Evolutionary conservation across 2,888 invertebrate species (phyloP).

Genomic region (Conops quadrifasciatus): DNA sequence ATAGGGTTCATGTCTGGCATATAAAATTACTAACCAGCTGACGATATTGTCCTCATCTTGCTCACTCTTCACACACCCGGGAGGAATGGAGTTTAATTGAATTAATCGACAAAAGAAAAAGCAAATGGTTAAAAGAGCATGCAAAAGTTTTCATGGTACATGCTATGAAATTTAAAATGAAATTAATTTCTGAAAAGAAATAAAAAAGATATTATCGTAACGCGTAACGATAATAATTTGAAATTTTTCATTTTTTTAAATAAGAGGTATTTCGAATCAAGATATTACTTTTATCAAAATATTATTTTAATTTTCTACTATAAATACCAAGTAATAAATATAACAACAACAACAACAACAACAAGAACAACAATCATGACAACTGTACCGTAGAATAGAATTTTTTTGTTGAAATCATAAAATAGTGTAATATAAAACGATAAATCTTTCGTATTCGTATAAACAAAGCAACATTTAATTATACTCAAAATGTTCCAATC

Average conservation of each 20-base stretch:
- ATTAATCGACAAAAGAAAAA: constrained; percentile 18
- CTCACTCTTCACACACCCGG: not conserved
- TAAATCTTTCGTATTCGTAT: too few species aligned
- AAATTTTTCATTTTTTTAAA: not conserved
- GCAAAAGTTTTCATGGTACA: not conserved
- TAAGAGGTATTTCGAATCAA: not conserved
- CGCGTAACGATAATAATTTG: too few species aligned
- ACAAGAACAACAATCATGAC: not conserved
- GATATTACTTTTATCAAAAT: too few species aligned
- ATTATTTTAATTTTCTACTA: not conserved
- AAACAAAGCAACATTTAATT: too few species aligned
- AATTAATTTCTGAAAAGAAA: not conserved
- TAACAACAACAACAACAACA: not conserved
- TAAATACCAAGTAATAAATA: not conserved
- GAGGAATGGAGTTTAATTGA: constrained; percentile 5
- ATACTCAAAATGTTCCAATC: too few species aligned
- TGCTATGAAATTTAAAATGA: not conserved
- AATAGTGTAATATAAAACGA: too few species aligned
- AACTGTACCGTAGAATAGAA: too few species aligned
- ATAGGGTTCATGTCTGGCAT: constrained; percentile 30
- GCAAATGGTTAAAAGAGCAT: not conserved
- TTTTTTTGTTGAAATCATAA: too few species aligned
- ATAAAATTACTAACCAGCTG: constrained; percentile 22
- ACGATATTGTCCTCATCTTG: not conserved
- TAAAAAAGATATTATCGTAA: too few species aligned